These are phyloP conservation scores for Syngnathus typhle DNA, from an alignment of 2,113 vertebrate genomes.

Conservation along the genomic window DNA sequence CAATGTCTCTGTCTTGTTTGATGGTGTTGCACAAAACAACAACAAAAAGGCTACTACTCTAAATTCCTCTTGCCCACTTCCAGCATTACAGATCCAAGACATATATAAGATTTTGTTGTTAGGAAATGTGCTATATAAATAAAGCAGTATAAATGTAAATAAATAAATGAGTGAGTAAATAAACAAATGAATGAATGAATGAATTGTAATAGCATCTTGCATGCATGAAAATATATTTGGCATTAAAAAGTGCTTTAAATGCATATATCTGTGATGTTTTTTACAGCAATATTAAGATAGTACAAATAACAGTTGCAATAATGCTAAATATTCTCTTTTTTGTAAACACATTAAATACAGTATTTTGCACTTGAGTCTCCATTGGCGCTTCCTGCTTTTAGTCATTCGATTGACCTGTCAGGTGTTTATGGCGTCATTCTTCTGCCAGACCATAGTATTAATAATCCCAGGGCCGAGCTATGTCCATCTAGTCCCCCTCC, in stretches of 20 bases:
- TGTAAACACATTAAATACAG: slow-evolving; percentile 13
- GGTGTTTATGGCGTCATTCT: slow-evolving; percentile 63
- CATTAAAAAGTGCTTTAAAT: too few relatives aligned
- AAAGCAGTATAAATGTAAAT: too few relatives aligned
- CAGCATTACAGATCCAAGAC: slow-evolving; percentile 5
- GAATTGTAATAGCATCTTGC: too few relatives aligned
- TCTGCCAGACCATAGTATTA: slow-evolving; percentile 37
- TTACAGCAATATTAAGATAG: too few relatives aligned
- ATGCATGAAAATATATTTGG: too few relatives aligned
- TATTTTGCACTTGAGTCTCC: slow-evolving; percentile 47
- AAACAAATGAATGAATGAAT: too few relatives aligned
- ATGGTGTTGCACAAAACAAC: slow-evolving; percentile 15
- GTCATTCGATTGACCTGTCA: slow-evolving; percentile 60
- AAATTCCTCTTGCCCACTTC: slow-evolving; percentile 7
- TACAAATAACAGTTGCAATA: too few relatives aligned
- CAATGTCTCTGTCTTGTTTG: slow-evolving; percentile 21
- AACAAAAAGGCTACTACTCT: slow-evolving; percentile 12
- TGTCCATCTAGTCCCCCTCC: slow-evolving; percentile 38
- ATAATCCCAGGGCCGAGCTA: slow-evolving; percentile 44
- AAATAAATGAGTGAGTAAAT: too few relatives aligned
- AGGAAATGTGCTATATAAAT: too few relatives aligned
- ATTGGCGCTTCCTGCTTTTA: slow-evolving; percentile 68
- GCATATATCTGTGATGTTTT: too few relatives aligned
- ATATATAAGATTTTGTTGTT: background rate
- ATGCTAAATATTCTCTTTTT: background rate